These are phyloP conservation scores for Urophycis tenuis DNA, from an alignment of 2,797 vertebrate genomes.

Conservation along the genomic window DNA sequence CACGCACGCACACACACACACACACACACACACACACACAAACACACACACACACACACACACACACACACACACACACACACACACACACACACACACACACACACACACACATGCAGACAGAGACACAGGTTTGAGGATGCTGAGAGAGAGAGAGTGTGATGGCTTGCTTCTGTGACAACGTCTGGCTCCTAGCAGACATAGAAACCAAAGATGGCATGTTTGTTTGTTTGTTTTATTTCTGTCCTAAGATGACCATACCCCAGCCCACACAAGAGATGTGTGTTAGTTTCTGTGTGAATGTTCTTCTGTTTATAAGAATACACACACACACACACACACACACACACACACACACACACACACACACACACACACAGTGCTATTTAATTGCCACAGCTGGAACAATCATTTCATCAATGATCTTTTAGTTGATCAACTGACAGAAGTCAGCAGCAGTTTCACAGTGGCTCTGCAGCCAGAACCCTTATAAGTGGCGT, in stretches of 20 bases:
- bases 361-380: neutral
- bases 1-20: slow-evolving; percentile 7
- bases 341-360: neutral
- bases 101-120: slow-evolving; percentile 13
- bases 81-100: slow-evolving; percentile 22
- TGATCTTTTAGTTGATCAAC: neutral
- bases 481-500: neutral
- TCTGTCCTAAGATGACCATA: too few relatives aligned
- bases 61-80: neutral
- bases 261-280: neutral
- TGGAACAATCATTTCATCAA: neutral
- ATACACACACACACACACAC: neutral
- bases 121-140: neutral
- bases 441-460: neutral
- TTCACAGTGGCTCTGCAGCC: neutral
- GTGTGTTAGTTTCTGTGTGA: neutral
- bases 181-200: neutral
- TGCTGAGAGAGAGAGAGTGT: neutral
- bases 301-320: neutral
- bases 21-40: slow-evolving; percentile 10
- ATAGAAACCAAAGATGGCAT: neutral
- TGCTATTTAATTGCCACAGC: neutral
- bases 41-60: slow-evolving; percentile 6
- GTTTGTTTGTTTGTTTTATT: neutral
- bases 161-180: neutral